These are phyloP conservation scores for Solenopsis fugax DNA, from an alignment of 1,140 invertebrate genomes.

Conservation along the genomic window DNA sequence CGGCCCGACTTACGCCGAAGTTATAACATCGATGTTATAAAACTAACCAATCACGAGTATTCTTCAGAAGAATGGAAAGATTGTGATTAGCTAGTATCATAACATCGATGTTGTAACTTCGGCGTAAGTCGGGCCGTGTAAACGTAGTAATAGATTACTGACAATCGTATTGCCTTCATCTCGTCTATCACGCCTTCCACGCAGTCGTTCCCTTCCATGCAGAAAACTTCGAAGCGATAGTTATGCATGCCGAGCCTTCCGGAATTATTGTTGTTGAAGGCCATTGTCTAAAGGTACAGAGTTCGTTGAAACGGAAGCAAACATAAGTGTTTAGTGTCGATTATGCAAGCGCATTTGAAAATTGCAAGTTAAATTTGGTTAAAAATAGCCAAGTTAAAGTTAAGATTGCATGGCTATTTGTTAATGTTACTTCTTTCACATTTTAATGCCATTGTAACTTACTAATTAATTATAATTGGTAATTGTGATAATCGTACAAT, in stretches of 20 bases:
- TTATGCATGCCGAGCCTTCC: not conserved
- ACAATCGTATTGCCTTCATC: not conserved
- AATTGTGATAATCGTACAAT: not conserved
- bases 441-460: not conserved
- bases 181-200: not conserved
- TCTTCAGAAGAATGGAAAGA: too few species aligned
- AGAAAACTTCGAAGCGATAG: not conserved
- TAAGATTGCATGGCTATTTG: not conserved
- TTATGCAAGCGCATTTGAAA: not conserved
- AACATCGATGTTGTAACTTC: too few species aligned
- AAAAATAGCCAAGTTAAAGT: not conserved
- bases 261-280: not conserved
- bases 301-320: not conserved
- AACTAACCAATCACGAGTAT: too few species aligned
- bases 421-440: not conserved
- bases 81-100: too few species aligned
- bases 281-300: not conserved
- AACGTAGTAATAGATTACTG: too few species aligned
- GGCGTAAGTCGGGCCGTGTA: too few species aligned
- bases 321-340: not conserved
- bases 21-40: too few species aligned
- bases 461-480: not conserved
- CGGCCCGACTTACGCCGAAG: too few species aligned
- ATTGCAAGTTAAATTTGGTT: not conserved
- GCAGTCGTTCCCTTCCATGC: not conserved